These are phyloP conservation scores for Drosophila nigritarsus DNA, from an alignment of 2,888 invertebrate species.

Conservation along the genomic window DNA sequence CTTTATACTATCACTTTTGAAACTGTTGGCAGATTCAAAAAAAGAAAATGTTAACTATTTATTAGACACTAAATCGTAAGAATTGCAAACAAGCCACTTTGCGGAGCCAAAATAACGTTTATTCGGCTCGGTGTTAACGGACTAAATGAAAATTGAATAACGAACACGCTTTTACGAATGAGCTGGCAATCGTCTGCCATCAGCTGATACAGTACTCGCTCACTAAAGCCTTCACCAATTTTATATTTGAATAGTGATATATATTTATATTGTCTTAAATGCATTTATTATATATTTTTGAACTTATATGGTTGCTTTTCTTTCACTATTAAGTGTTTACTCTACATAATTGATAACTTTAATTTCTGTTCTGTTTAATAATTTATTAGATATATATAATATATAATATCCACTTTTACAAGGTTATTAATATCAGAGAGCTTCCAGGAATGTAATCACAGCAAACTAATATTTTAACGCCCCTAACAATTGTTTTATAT, in stretches of 20 bases:
- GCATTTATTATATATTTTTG: neutral
- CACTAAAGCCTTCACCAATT: neutral
- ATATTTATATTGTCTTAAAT: neutral
- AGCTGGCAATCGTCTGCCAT: slow-evolving; percentile 12
- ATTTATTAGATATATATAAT: no score
- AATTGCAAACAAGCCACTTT: slow-evolving; percentile 1
- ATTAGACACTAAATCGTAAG: neutral
- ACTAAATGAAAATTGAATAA: slow-evolving; percentile 55
- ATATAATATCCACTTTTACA: no score
- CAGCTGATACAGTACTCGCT: slow-evolving; percentile 45
- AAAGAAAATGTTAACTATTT: slow-evolving; percentile 4
- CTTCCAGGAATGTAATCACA: neutral
- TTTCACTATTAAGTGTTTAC: neutral
- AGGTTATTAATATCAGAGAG: neutral
- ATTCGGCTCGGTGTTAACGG: slow-evolving; percentile 50
- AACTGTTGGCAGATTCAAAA: neutral
- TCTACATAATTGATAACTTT: neutral
- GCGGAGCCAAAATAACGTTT: slow-evolving; percentile 36
- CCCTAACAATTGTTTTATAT: neutral
- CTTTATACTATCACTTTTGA: slow-evolving; percentile 12
- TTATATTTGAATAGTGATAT: neutral
- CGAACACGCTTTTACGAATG: slow-evolving; percentile 14
- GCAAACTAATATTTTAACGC: neutral
- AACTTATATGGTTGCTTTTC: neutral
- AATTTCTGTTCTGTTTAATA: neutral